Percentiles rank a stretch among this genome's conserved stretches.
phyloP scores from a whole-genome alignment of 2,797 vertebrate species.

The Cynopterus sphinx region DNA sequence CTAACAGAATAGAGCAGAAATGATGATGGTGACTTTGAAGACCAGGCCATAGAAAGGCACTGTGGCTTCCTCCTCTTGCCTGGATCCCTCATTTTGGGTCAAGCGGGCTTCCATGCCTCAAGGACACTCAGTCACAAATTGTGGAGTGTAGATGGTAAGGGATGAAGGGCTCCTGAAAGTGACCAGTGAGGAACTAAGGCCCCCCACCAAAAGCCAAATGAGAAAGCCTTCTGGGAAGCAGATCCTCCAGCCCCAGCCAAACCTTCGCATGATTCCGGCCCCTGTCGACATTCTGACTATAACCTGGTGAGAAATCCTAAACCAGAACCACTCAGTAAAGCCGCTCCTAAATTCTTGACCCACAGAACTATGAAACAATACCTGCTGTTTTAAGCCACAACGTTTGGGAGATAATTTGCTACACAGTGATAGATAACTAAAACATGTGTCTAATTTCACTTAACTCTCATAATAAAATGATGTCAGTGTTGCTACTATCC shows the following conservation, averaged over 20 bases:
- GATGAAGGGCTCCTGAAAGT: background rate
- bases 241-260: background rate
- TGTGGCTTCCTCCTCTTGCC: background rate
- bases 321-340: background rate
- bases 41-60: background rate
- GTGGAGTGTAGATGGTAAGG: background rate
- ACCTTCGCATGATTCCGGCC: fast-evolving
- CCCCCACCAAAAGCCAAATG: background rate
- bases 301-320: background rate
- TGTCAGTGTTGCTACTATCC: background rate
- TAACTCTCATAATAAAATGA: background rate
- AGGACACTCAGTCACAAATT: background rate
- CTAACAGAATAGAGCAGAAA: background rate
- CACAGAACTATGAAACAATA: no score
- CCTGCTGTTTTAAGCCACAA: background rate
- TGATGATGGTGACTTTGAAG: background rate
- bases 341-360: background rate
- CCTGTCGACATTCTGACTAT: background rate
- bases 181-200: background rate
- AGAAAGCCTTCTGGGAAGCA: background rate
- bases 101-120: background rate
- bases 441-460: background rate
- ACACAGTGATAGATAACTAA: background rate
- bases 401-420: background rate
- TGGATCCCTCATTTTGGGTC: background rate